Evolutionary conservation across 1,140 invertebrate genomes (phyloP), one percentile per base, ranked within the genome.

Genomic region (Neodiprion pinetum): DNA sequence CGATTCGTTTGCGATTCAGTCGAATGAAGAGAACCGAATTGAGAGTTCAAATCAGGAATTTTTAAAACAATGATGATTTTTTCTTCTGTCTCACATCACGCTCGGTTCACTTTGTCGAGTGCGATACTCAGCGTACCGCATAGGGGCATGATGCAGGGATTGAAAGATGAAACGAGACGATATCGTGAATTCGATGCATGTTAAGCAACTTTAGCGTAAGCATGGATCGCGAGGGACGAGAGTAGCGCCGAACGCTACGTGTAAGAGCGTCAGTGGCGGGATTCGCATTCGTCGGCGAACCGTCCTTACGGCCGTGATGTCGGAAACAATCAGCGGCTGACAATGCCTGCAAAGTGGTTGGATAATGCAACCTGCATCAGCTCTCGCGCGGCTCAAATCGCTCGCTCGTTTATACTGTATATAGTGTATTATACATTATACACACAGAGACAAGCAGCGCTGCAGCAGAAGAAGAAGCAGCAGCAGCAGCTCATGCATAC

Each of bases 101-200:
- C 28, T 40, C 28, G 28, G 1, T 40, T 40, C 28, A 40, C 28
- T 40, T 40, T 40, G 28, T 40, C 28, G 28, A 40, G 28, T 7
- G 53, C 53, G 7, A 61, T 9, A 61, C 9, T 40, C 28, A 40
- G 28, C 5, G 5, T 40, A 40, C n/a, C 53, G 53, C 53, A 17
- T 21, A 17, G 53, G 53, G 53, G 11, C 11, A 61, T 5, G 28
- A 40, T 40, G n/a, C 5, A 5, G 53, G 9, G 53, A 61, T 61
- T 61, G 11, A 61, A 61, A 84, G 85, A 86, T 86, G 80, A 80
- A 83, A 80, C 78, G 77, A 74, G 53, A 76, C 78, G 85, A 87
- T 87, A 87, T 78, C 77, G 75, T 70, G 78, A 76, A 86, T 86
- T 80, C 85, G 82, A 87, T 87, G 85, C 83, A 87, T 87, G 86